A percentile compares a stretch with the other conserved stretches of the same genome.
Evolutionary conservation across 1,140 invertebrate genomes (phyloP).

Genomic region (Portunus trituberculatus): DNA sequence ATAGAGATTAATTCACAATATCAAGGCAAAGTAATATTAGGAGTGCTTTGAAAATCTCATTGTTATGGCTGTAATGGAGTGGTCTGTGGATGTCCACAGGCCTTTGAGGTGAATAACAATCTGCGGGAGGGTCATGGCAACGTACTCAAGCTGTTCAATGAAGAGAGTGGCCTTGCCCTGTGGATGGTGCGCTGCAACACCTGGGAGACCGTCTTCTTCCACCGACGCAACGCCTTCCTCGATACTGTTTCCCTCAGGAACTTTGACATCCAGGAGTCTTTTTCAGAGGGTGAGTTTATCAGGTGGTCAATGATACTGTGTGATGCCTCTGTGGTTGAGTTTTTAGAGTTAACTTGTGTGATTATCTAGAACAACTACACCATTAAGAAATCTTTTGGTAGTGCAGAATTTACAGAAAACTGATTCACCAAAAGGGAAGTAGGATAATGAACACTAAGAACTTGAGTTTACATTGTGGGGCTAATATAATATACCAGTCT

Average conservation of each 20-base stretch:
- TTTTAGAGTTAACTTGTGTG: no score
- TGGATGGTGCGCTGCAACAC: constrained; percentile 76
- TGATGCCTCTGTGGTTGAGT: not conserved
- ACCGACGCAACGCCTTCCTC: constrained; percentile 66
- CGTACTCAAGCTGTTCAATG: constrained; percentile 69
- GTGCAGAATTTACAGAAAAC: no score
- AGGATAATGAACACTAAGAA: no score
- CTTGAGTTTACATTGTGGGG: no score
- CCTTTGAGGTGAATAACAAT: constrained; percentile 66
- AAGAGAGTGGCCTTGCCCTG: constrained; percentile 74
- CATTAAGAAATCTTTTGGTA: not conserved
- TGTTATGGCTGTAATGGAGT: no score
- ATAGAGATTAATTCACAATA: no score
- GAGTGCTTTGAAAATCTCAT: no score
- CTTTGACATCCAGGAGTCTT: constrained; percentile 75
- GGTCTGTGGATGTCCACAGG: constrained; percentile 33
- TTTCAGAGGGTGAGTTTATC: constrained; percentile 64
- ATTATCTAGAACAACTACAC: not conserved
- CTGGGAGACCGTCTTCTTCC: constrained; percentile 77
- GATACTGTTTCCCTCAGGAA: constrained; percentile 69
- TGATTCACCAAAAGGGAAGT: no score
- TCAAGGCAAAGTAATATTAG: no score
- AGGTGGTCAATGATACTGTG: not conserved
- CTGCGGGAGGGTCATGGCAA: constrained; percentile 61
- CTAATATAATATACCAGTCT: no score